A percentile compares a stretch with the other conserved stretches of the same genome.
These are phyloP conservation scores for Nomada goodeniana DNA, from an alignment of 2,888 invertebrate species.

Conservation along the genomic window DNA sequence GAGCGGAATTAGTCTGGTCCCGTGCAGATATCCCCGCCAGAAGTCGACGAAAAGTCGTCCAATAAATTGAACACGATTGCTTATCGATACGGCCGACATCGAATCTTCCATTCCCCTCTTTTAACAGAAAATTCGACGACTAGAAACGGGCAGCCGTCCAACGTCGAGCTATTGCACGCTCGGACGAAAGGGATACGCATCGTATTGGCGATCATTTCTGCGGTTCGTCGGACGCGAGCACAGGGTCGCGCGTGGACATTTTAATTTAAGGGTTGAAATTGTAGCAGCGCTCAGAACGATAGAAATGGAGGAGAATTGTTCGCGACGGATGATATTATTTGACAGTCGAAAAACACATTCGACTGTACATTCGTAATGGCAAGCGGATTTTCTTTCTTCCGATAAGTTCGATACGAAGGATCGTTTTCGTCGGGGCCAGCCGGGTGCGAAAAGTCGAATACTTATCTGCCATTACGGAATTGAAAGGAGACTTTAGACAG, in stretches of 20 bases:
- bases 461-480: not conserved
- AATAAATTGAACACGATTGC: constrained; percentile 55
- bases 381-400: no score
- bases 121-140: constrained; percentile 5
- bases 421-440: no score
- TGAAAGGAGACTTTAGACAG: not conserved
- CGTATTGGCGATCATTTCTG: not conserved
- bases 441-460: not conserved
- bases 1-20: constrained; percentile 40
- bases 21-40: constrained; percentile 28
- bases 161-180: not conserved
- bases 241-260: no score
- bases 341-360: no score
- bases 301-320: no score
- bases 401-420: no score
- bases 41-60: constrained; percentile 1
- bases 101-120: not conserved
- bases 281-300: no score
- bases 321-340: no score
- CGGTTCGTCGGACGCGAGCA: not conserved
- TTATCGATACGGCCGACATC: constrained; percentile 29
- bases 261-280: no score
- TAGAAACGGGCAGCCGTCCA: not conserved
- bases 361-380: no score
- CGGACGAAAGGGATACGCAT: not conserved